A percentile compares a stretch with the other conserved stretches of the same genome.
Evolutionary conservation across 2,113 vertebrate genomes (phyloP).

Genomic region (Psephotus haematonotus): DNA sequence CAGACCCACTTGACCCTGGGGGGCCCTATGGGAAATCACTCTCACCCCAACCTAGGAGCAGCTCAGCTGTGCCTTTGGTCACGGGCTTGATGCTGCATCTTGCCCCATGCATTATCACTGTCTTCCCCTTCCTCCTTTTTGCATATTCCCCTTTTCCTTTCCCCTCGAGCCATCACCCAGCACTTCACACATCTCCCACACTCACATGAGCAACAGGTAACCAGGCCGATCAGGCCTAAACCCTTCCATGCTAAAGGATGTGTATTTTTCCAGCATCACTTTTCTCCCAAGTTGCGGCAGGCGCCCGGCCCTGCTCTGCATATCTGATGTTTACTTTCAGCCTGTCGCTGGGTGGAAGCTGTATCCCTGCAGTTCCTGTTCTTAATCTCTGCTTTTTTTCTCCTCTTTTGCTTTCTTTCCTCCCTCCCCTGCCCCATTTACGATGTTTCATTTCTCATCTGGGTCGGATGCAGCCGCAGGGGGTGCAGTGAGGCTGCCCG

Average conservation of each 20-base stretch:
- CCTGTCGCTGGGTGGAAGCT: conserved; percentile 35
- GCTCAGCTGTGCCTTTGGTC: background rate
- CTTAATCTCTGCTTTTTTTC: conserved; percentile 54
- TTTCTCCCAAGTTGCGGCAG: background rate
- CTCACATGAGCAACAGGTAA: background rate
- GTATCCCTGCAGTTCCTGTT: conserved; percentile 55
- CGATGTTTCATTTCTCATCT: background rate
- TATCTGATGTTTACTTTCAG: conserved; percentile 63
- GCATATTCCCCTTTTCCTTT: background rate
- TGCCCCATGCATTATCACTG: accelerated
- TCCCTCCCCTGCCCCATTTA: background rate
- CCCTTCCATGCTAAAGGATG: background rate
- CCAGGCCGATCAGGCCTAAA: background rate
- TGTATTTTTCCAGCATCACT: background rate
- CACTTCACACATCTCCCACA: background rate
- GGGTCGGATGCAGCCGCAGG: background rate
- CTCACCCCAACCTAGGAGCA: background rate
- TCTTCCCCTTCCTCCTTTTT: background rate
- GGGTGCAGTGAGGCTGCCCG: background rate
- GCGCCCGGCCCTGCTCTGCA: background rate
- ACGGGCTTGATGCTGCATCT: background rate
- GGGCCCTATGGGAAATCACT: background rate
- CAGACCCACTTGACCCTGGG: background rate
- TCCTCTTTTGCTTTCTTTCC: background rate
- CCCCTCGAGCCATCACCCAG: background rate